These are phyloP conservation scores for Actenoides hombroni DNA, from an alignment of 2,113 vertebrate species.

Conservation along the genomic window DNA sequence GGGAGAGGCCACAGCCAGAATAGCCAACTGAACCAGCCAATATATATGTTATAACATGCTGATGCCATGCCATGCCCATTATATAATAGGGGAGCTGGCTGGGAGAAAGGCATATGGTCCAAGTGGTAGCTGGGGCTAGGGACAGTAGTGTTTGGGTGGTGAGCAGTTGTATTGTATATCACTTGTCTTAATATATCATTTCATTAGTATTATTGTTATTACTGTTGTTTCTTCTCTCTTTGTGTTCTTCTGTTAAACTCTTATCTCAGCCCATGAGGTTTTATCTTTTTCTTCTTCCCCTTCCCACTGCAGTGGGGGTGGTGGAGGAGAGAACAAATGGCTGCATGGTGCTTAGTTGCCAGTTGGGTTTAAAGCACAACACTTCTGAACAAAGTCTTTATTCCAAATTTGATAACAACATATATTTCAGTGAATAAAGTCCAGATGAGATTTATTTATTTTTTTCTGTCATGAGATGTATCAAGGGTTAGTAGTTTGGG, in stretches of 20 bases:
- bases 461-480: neutral
- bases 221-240: neutral
- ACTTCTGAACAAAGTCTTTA: neutral
- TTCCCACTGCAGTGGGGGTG: neutral
- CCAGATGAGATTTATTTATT: neutral
- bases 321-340: neutral
- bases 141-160: neutral
- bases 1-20: neutral
- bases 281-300: neutral
- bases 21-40: neutral
- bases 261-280: neutral
- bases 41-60: neutral
- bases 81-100: neutral
- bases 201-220: neutral
- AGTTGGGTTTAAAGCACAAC: neutral
- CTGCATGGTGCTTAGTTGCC: neutral
- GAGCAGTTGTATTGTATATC: neutral
- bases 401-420: neutral
- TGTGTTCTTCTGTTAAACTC: neutral
- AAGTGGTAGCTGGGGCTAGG: neutral
- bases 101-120: neutral
- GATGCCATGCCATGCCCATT: neutral
- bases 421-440: neutral
- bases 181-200: neutral
- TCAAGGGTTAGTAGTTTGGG: neutral